Conservation (phyloP, 1,140 invertebrate genomes). For the Chionoecetes opilio region DNA sequence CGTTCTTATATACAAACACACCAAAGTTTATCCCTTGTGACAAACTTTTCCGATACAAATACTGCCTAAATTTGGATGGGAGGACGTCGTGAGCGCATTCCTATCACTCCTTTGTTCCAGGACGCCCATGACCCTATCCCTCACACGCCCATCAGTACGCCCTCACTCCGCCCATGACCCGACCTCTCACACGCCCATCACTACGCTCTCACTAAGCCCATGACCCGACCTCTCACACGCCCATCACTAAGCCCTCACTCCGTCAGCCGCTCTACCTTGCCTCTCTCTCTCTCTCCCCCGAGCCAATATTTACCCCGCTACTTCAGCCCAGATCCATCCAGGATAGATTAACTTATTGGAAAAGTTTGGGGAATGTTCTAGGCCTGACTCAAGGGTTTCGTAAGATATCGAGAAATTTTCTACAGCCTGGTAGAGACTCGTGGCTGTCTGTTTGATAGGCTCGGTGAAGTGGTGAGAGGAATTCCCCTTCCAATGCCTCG, state of each 20-base stretch:
- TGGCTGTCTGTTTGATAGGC: not conserved
- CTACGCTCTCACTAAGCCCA: no score
- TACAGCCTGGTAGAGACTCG: slow-evolving; percentile 17
- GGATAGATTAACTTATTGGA: slow-evolving; percentile 44
- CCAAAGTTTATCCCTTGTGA: slow-evolving; percentile 1
- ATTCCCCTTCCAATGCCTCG: not conserved
- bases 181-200: no score
- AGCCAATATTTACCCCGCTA: slow-evolving; percentile 18
- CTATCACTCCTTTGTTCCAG: not conserved
- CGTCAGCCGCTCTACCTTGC: not conserved
- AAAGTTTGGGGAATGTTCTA: slow-evolving; percentile 45
- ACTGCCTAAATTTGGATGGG: not conserved
- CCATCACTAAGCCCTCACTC: slow-evolving; percentile 3
- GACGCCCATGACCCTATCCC: no score
- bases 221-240: not conserved
- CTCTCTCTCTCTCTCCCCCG: not conserved
- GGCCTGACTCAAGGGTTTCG: slow-evolving; percentile 33
- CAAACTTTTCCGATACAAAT: slow-evolving; percentile 30
- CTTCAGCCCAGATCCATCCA: not conserved
- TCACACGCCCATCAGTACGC: no score
- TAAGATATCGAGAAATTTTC: slow-evolving; percentile 53
- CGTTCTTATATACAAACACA: not conserved
- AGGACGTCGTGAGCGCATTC: not conserved
- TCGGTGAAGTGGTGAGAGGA: not conserved
- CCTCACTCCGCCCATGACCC: no score